Conservation (phyloP, 2,113 vertebrate species). For the Sinocyclocheilus anshuiensis region DNA sequence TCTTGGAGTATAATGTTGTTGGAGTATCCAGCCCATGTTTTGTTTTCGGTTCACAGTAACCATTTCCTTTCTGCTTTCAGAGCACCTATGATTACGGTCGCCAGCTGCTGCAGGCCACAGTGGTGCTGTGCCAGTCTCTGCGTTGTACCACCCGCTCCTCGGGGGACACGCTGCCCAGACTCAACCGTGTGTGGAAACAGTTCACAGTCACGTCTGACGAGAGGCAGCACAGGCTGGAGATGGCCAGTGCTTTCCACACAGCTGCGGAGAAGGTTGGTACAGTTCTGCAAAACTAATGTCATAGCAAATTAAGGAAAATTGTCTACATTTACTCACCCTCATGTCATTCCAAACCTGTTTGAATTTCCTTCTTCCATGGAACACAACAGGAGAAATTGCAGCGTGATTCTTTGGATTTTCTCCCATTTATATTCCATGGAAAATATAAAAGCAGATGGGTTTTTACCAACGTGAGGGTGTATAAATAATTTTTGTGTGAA, state of each 20-base stretch:
- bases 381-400: background rate
- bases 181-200: slow-evolving; percentile 98
- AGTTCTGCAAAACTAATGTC: background rate
- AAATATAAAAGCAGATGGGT: background rate
- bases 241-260: slow-evolving; percentile 87
- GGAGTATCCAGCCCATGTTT: background rate
- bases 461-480: background rate
- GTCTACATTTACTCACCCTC: background rate
- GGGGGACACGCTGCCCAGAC: slow-evolving; percentile 91
- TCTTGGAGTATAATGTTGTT: background rate
- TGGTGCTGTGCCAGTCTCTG: slow-evolving; percentile 95
- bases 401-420: background rate
- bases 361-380: background rate
- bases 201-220: slow-evolving; percentile 92
- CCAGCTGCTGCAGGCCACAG: slow-evolving; percentile 95
- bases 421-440: background rate
- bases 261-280: slow-evolving; percentile 85
- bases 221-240: slow-evolving; percentile 88
- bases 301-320: background rate
- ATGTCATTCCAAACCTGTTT: background rate
- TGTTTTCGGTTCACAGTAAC: background rate
- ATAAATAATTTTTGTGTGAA: background rate
- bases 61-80: slow-evolving; percentile 65
- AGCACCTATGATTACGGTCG: slow-evolving; percentile 97
- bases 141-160: slow-evolving; percentile 94